Conservation (phyloP, 2,888 invertebrate species). For the Caenorhabditis uteleia region DNA sequence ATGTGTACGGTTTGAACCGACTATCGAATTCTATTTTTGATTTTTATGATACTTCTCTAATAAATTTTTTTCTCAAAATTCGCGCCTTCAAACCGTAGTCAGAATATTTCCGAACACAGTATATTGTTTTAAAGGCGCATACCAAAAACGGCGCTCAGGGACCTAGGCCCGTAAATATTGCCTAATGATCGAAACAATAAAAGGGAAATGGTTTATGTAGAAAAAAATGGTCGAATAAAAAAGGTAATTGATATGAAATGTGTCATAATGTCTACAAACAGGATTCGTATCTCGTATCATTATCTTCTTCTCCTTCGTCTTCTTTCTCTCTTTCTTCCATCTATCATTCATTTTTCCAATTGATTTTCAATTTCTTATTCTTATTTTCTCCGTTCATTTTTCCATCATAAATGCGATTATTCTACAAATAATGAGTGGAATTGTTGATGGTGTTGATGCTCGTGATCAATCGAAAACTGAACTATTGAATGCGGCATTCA, state of each 20-base stretch:
- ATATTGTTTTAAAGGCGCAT: too few relatives aligned
- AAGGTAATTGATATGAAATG: too few relatives aligned
- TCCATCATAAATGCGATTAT: too few relatives aligned
- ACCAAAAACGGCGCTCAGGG: too few relatives aligned
- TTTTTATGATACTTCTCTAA: background rate
- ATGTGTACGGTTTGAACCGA: constrained; percentile 32
- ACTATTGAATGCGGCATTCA: constrained; percentile 39
- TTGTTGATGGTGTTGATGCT: constrained; percentile 47
- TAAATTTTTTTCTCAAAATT: background rate
- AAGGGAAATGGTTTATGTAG: too few relatives aligned
- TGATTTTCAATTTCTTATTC: too few relatives aligned
- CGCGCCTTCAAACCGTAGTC: background rate
- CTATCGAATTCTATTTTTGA: constrained; percentile 35
- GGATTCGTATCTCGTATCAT: background rate
- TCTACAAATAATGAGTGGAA: constrained; percentile 32
- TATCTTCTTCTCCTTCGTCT: background rate
- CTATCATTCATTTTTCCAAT: background rate
- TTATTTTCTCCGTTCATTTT: too few relatives aligned
- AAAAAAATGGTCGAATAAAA: too few relatives aligned
- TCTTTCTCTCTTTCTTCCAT: background rate
- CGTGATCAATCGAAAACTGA: constrained; percentile 50
- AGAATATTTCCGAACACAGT: too few relatives aligned
- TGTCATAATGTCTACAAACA: background rate
- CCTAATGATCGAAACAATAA: too few relatives aligned
- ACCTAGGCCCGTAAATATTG: too few relatives aligned